Conservation (phyloP, 2,797 vertebrate species). For the Notoglanidium macrostoma region DNA sequence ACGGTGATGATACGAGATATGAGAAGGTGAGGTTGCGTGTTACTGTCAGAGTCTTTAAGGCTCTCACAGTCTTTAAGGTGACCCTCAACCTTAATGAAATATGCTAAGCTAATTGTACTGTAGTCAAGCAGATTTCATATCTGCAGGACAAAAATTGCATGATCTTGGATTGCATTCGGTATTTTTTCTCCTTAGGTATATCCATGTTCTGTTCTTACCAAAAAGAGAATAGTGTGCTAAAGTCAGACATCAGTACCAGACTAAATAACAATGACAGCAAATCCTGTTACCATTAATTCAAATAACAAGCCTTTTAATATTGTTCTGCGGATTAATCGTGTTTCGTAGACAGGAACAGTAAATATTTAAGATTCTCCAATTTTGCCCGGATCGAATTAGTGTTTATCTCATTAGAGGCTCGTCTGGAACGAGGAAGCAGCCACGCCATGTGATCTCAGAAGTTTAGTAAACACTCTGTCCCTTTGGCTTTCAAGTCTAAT, state of each 20-base stretch:
- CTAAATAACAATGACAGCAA: slow-evolving; percentile 49
- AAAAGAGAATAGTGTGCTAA: slow-evolving; percentile 33
- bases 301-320: slow-evolving; percentile 54
- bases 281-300: slow-evolving; percentile 54
- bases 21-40: background rate
- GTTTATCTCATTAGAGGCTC: slow-evolving; percentile 62
- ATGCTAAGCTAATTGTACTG: background rate
- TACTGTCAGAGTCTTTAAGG: background rate
- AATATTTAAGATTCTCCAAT: slow-evolving; percentile 61
- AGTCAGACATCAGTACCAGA: slow-evolving; percentile 52
- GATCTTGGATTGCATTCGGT: background rate
- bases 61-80: background rate
- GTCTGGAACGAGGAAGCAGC: slow-evolving; percentile 54
- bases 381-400: slow-evolving; percentile 60
- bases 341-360: slow-evolving; percentile 60
- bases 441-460: slow-evolving; percentile 59
- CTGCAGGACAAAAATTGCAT: background rate
- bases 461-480: slow-evolving; percentile 61
- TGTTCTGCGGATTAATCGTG: slow-evolving; percentile 57
- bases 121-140: background rate
- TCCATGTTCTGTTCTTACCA: background rate
- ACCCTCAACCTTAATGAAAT: background rate
- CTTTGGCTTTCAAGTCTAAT: slow-evolving; percentile 56
- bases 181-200: background rate
- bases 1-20: background rate